A percentile compares a stretch with the other conserved stretches of the same genome.
These are phyloP conservation scores for Barbus barbus DNA, from an alignment of 2,113 vertebrate species.

Conservation along the genomic window DNA sequence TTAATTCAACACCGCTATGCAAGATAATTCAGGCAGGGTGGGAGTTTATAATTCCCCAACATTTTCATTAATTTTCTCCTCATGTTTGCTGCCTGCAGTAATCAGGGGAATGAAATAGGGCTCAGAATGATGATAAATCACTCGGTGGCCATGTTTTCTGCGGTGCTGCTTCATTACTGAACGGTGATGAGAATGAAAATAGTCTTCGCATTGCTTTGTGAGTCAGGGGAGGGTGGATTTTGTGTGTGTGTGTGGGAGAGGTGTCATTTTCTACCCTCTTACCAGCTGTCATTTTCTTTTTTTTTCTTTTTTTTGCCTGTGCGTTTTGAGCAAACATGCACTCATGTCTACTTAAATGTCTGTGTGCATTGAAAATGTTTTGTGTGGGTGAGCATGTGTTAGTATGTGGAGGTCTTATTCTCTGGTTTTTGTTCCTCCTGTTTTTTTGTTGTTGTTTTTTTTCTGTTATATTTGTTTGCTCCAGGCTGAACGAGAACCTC, in stretches of 20 bases:
- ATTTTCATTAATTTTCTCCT: conserved; percentile 63
- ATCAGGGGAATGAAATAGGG: conserved; percentile 63
- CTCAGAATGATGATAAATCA: conserved; percentile 61
- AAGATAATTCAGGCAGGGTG: conserved; percentile 53
- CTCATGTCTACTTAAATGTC: background rate
- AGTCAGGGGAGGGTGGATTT: conserved; percentile 12
- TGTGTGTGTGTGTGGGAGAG: background rate
- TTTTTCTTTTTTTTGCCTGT: background rate
- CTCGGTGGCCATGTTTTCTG: conserved; percentile 53
- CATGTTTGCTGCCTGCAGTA: conserved; percentile 59
- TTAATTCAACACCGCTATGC: conserved; percentile 41
- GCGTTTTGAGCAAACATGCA: background rate
- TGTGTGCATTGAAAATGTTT: background rate
- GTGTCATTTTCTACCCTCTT: conserved; percentile 29
- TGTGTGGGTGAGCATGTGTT: background rate
- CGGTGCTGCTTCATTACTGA: conserved; percentile 53
- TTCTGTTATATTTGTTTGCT: conserved; percentile 8
- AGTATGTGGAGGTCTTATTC: background rate
- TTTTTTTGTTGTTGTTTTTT: background rate
- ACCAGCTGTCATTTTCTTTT: conserved; percentile 16
- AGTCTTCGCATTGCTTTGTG: conserved; percentile 42
- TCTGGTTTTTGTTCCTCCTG: background rate
- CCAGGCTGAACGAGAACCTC: background rate
- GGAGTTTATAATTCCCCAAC: conserved; percentile 62
- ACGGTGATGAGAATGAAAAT: conserved; percentile 57